These are phyloP conservation scores for Parazoanthus atlanticus DNA, from an alignment of 92 coral and sea anemone genomes.

Conservation along the genomic window DNA sequence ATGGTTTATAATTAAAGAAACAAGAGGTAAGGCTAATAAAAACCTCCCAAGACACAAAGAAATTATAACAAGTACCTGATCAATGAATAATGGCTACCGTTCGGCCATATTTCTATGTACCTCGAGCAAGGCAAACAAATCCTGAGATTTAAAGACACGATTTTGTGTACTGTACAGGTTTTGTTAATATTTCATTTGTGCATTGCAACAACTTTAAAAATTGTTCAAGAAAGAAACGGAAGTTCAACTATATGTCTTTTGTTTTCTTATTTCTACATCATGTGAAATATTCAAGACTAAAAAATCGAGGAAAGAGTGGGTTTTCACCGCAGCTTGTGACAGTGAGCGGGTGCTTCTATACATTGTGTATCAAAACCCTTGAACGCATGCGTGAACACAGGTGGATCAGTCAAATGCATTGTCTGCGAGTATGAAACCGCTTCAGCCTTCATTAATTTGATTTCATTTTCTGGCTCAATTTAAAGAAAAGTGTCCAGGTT, in stretches of 20 bases:
- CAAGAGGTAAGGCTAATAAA: no score
- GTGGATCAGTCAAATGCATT: not conserved
- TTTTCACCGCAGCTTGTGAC: not conserved
- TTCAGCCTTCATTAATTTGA: not conserved
- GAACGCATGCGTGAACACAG: conserved; percentile 1
- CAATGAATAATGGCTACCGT: no score
- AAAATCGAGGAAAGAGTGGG: not conserved
- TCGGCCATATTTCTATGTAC: no score
- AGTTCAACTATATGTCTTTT: not conserved
- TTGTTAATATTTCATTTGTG: no score
- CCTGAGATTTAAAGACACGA: no score
- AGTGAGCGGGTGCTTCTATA: not conserved
- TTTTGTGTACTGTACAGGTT: no score
- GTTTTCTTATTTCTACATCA: not conserved
- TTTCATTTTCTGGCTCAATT: not conserved
- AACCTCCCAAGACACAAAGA: no score
- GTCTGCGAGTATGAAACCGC: not conserved
- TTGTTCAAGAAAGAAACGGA: not conserved
- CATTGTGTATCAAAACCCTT: not conserved
- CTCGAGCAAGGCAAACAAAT: no score
- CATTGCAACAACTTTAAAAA: not conserved
- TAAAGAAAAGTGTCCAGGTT: not conserved
- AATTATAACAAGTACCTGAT: no score
- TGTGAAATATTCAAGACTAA: not conserved
- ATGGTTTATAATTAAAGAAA: no score